Base-by-base conservation (phyloP, 2,113 vertebrate genomes). In the Megaptera novaeangliae region DNA sequence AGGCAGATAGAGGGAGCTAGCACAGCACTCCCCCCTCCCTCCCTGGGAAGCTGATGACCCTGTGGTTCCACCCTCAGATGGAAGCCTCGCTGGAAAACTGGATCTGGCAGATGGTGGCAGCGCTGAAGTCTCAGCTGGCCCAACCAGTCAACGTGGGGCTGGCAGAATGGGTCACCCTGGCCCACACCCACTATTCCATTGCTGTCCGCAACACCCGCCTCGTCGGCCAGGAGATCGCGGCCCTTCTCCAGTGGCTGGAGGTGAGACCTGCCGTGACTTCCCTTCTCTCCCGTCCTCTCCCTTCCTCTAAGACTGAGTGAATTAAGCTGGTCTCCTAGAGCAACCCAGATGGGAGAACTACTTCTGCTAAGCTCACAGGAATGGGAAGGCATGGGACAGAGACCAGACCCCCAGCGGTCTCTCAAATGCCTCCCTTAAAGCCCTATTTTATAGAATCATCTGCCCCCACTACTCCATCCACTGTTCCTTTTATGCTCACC, bases 21-120 rank as follows among this genome's bases (percentile, higher is more conserved):
- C 5, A 5, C 3, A 0, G 36, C 4, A 7, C 0, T 20, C 66
- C 80, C 52, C 15, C 21, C 10, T 0, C 18, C 88, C 89, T 44
- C 63, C 94, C 0, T 2, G 41, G 0, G n/a, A 87, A 27, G 13
- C 20, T 82, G 41, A 61, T 29, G 4, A 5, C 7, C 25, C 18
- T 36, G 36, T 25, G 55, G 39, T 5, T 29, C 46, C 31, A 8
- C 52, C 77, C 85, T 9, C 96, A 99, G 99, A 46, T 99, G 95
- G 99, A 99, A 25, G 99, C 99, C 20, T 80, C 98, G 3, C 97
- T 99, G 96, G 99, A 99, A 97, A 96, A 57, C n/a, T 99, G 99
- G 99, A 98, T 99, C 78, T 97, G 98, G 96, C 98, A 99, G 96
- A 97, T 99, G 98, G 99, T 99, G 31, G 96, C 98, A 0, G 98